Evolutionary conservation across 2,113 vertebrate genomes (phyloP), one percentile per base, ranked within the genome.

Genomic region (Lucifuga dentata): DNA sequence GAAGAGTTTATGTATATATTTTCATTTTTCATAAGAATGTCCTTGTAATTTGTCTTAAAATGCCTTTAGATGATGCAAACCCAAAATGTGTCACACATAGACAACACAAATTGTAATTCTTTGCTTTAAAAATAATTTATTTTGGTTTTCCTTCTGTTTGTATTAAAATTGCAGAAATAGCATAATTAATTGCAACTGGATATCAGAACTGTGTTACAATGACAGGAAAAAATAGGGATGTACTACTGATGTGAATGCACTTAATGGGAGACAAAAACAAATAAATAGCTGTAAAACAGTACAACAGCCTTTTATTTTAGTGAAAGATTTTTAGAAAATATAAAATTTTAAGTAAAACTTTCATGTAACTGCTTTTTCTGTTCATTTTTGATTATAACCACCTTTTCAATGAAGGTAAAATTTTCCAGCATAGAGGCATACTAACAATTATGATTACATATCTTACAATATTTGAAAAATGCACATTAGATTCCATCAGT

Each of bases 1-100:
- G 32, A 21, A 51, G 32, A 66, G 29, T 62, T 78, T 59, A 78
- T 67, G 57, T 77, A 68, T 60, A 41, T 44, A 57, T 72, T 20
- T 32, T 15, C 52, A 56, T 71, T 41, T 29, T 46, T 26, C 46
- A 5, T 23, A 5, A 17, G 13, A 29, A 8, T 23, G 53, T 40
- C 72, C 75, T 73, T 73, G 56, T 55, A 29, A 67, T 59, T 45
- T 61, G 29, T 16, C 41, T 8, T 45, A 48, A 73, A 58, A 60
- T 41, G 49, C n/a, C n/a, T n/a, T n/a, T 12, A 24, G 13, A 40
- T 6, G 11, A 40, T 15, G 16, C 5, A 65, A 5, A 45, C 2
- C n/a, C 15, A 51, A 59, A 16, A 50, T 21, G 38, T 49, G 23
- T 16, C 41, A 41, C 13, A 38, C 39, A 66, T 46, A n/a, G 55